These are phyloP conservation scores for Diloba caeruleocephala DNA, from an alignment of 2,888 invertebrate species.

Conservation along the genomic window DNA sequence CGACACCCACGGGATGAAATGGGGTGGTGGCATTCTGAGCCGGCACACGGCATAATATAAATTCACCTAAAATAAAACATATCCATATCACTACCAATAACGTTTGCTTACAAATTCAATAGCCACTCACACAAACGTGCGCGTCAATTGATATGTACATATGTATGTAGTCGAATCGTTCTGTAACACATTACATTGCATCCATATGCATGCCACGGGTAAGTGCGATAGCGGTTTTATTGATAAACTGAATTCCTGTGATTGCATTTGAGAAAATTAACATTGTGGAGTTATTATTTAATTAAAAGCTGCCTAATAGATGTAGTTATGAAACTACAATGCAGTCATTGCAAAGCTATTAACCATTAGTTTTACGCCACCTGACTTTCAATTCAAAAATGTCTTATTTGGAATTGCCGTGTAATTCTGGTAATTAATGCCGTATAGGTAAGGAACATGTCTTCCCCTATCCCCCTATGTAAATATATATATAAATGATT, in stretches of 20 bases:
- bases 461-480: no score
- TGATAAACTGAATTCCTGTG: conserved; percentile 9
- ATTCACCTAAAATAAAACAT: no score
- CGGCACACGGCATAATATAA: no score
- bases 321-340: not conserved
- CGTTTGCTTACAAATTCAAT: conserved; percentile 37
- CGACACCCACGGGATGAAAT: no score
- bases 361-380: no score
- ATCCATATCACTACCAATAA: conserved; percentile 13
- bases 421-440: no score
- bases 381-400: no score
- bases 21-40: no score
- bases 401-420: no score
- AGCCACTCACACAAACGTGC: conserved; percentile 9
- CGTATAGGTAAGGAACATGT: no score
- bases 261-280: conserved; percentile 22
- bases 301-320: not conserved
- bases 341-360: no score
- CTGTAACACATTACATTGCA: conserved; percentile 20
- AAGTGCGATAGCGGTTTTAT: conserved; percentile 13
- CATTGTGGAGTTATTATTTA: conserved; percentile 1
- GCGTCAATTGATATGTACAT: conserved; percentile 6
- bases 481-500: no score
- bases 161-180: not conserved
- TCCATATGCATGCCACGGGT: conserved; percentile 37